Evolutionary conservation across 2,113 vertebrate species (phyloP).

Genomic region (Platysteira castanea): DNA sequence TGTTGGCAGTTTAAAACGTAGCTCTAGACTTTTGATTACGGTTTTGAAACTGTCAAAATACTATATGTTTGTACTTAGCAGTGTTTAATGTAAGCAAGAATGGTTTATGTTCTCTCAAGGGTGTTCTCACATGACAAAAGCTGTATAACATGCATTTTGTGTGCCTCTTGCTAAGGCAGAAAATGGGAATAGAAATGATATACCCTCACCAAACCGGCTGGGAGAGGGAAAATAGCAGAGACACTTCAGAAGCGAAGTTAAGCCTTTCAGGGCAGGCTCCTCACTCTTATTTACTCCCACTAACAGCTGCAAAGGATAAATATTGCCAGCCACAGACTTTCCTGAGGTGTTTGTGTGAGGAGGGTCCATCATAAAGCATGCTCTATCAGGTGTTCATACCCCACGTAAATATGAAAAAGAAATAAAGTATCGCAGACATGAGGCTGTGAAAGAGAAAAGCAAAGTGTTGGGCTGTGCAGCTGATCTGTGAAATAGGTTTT

Average conservation of each 20-base stretch:
- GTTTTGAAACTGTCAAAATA: neutral
- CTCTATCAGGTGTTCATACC: neutral
- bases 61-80: neutral
- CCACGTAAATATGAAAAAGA: neutral
- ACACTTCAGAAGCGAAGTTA: neutral
- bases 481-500: slow-evolving; percentile 32
- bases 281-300: neutral
- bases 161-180: neutral
- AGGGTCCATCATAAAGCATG: neutral
- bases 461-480: neutral
- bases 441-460: neutral
- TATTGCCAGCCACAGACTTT: neutral
- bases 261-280: neutral
- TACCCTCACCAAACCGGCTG: neutral
- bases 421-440: neutral
- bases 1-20: neutral
- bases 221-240: neutral
- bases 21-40: neutral
- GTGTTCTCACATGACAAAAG: neutral
- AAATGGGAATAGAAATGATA: neutral
- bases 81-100: neutral
- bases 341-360: neutral
- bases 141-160: neutral
- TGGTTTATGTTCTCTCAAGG: neutral
- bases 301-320: neutral